Evolutionary conservation across 2,113 vertebrate species (phyloP), one percentile per base, ranked within the genome.

Genomic region (Hemibagrus wyckioides): DNA sequence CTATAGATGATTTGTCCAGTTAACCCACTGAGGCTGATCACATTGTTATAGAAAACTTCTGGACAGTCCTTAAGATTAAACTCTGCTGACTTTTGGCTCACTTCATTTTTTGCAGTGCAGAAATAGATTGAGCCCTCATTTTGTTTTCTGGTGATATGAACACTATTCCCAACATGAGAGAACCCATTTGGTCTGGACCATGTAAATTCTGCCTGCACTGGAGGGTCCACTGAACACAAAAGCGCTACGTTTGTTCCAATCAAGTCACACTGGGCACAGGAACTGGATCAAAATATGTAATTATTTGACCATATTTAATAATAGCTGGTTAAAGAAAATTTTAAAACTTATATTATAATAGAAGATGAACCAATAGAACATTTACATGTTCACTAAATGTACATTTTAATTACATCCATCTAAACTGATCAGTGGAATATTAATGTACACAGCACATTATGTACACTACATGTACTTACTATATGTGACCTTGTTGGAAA

Each of bases 51-150:
- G n/a, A n/a, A n/a, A n/a, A n/a, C n/a, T n/a, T n/a, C n/a, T n/a
- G n/a, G n/a, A n/a, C n/a, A n/a, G 44, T 48, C 44, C 44, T 48
- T 48, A 48, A 48, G 44, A 0, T 44, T 75, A 10, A 44, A 44
- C 21, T 75, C 71, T 75, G 36, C 9, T 15, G 44, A 65, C 3
- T 44, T 44, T 1, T 23, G 2, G 77, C 77, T 81, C 21, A 81
- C 77, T 57, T 69, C 44, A 71, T 86, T 86, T n/a, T 39, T 44
- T 67, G 56, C 85, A 69, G 85, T 71, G 36, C 85, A 86, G 1
- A 6, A 82, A 25, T 73, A 86, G 23, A 57, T 69, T 48, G 44
- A 48, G 44, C 9, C 44, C 5, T 48, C 44, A 48, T 48, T 48
- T 48, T 48, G 44, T 48, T 48, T 48, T 48, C 44, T 48, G 44